Percentiles rank a stretch among this genome's conserved stretches.
Conservation (phyloP, 2,888 invertebrate genomes). For the Ecliptopera silaceata region DNA sequence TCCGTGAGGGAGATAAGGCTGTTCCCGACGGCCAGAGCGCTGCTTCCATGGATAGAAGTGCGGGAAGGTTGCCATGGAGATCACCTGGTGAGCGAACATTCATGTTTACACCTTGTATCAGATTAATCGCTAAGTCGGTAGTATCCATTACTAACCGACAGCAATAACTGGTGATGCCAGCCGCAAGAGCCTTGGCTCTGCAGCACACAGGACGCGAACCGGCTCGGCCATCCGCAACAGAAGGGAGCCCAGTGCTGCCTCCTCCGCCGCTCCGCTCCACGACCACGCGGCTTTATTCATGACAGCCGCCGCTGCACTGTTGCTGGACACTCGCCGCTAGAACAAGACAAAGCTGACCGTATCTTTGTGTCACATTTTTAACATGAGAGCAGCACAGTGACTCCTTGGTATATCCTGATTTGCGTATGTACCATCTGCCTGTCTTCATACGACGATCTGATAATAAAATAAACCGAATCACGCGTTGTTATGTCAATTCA, state of each 20-base stretch:
- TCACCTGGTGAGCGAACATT: slow-evolving; percentile 79
- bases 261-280: slow-evolving; percentile 54
- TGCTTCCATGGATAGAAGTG: slow-evolving; percentile 86
- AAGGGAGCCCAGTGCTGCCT: slow-evolving; percentile 53
- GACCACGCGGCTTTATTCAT: slow-evolving; percentile 53
- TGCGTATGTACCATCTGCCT: too few relatives aligned
- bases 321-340: slow-evolving; percentile 35
- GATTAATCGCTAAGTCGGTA: neutral
- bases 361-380: neutral
- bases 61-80: slow-evolving; percentile 88
- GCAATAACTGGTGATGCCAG: slow-evolving; percentile 60
- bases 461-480: too few relatives aligned
- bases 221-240: slow-evolving; percentile 61
- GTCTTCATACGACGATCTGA: too few relatives aligned
- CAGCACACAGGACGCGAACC: slow-evolving; percentile 52
- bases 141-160: slow-evolving; percentile 50
- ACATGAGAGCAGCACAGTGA: too few relatives aligned
- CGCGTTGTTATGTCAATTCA: too few relatives aligned
- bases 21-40: slow-evolving; percentile 87
- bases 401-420: too few relatives aligned
- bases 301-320: neutral
- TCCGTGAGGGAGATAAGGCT: slow-evolving; percentile 83
- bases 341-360: neutral
- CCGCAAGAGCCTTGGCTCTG: slow-evolving; percentile 59
- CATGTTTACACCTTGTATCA: too few relatives aligned